Evolutionary conservation across 1,140 invertebrate genomes (phyloP).

Genomic region (Drosophila sucinea): DNA sequence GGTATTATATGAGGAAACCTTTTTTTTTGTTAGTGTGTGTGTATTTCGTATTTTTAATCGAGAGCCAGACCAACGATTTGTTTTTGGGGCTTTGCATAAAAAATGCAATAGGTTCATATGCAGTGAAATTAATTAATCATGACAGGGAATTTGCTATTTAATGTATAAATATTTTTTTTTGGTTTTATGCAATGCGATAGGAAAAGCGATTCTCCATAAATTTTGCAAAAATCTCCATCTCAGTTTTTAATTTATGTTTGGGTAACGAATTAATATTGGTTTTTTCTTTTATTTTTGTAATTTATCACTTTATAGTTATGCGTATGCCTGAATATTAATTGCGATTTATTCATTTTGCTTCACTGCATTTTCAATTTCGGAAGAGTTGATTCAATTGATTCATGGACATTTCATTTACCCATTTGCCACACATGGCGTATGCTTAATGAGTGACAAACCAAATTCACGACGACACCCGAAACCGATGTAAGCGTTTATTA

Average conservation of each 20-base stretch:
- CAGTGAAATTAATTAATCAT: conserved; percentile 43
- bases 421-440: conserved; percentile 9
- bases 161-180: conserved; percentile 18
- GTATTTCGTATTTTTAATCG: no score
- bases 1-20: conserved; percentile 26
- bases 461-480: conserved; percentile 1
- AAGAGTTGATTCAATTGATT: conserved; percentile 19
- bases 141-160: conserved; percentile 28
- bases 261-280: not conserved
- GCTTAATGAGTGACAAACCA: conserved; percentile 28
- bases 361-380: conserved; percentile 9
- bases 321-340: conserved; percentile 16
- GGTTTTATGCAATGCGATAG: not conserved
- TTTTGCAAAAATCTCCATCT: not conserved
- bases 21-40: conserved; percentile 17
- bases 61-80: conserved; percentile 17
- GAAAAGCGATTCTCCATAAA: no score
- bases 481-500: conserved; percentile 40
- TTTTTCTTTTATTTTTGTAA: not conserved
- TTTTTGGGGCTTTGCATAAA: conserved; percentile 43
- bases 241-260: conserved; percentile 6
- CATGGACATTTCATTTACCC: conserved; percentile 17
- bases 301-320: conserved; percentile 2
- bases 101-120: conserved; percentile 27
- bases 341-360: conserved; percentile 3